phyloP scores from a whole-genome alignment of 2,797 vertebrate species.

The Protonibea diacanthus region DNA sequence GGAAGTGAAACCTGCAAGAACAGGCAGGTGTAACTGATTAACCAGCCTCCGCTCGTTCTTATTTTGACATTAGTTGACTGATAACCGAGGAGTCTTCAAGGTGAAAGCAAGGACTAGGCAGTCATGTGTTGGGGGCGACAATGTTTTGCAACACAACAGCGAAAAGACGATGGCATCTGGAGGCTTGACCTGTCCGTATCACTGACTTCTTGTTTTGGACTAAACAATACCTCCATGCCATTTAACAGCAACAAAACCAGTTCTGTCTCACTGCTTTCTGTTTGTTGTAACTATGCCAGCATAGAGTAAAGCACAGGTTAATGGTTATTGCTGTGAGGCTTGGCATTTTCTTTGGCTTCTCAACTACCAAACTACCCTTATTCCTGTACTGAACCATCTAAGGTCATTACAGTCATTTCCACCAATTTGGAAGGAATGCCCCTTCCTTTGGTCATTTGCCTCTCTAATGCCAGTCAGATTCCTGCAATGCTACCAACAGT shows the following conservation, averaged over 20 bases:
- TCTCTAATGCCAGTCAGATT: slow-evolving; percentile 25
- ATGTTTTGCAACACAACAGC: slow-evolving; percentile 43
- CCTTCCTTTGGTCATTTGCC: slow-evolving; percentile 25
- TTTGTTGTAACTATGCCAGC: slow-evolving; percentile 24
- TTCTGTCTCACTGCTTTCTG: slow-evolving; percentile 2
- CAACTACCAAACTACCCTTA: slow-evolving; percentile 22
- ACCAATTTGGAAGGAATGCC: slow-evolving; percentile 63
- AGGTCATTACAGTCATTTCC: slow-evolving; percentile 57
- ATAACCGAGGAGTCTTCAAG: slow-evolving; percentile 42
- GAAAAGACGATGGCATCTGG: slow-evolving; percentile 9
- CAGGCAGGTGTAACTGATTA: slow-evolving; percentile 45
- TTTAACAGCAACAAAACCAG: slow-evolving; percentile 12
- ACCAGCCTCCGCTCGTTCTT: slow-evolving; percentile 1
- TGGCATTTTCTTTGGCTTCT: slow-evolving; percentile 23
- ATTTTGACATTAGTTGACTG: slow-evolving; percentile 41
- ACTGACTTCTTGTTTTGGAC: slow-evolving; percentile 43
- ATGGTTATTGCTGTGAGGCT: background rate
- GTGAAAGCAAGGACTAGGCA: slow-evolving; percentile 28
- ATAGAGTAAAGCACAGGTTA: background rate
- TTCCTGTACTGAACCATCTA: slow-evolving; percentile 29
- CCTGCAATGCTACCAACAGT: slow-evolving; percentile 13
- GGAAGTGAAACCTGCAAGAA: background rate
- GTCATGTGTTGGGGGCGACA: background rate
- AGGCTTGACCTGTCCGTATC: slow-evolving; percentile 11
- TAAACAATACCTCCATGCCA: slow-evolving; percentile 47